Percentiles rank a stretch among this genome's conserved stretches.
Conservation (phyloP, 2,113 vertebrate genomes). For the Halichoerus grypus region DNA sequence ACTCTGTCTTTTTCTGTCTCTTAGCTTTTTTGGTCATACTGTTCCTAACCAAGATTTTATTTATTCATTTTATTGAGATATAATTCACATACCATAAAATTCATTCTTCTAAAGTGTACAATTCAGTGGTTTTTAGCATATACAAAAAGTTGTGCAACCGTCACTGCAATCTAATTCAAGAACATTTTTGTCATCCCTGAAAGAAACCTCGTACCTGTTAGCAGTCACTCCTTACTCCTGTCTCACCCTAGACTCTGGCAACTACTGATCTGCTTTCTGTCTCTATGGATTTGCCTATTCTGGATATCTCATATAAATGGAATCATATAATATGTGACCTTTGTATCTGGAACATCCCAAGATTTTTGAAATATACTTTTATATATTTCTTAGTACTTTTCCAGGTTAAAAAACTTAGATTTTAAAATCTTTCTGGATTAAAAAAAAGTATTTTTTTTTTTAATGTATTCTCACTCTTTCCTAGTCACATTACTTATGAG, state of each 20-base stretch:
- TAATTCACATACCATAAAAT: background rate
- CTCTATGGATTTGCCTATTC: background rate
- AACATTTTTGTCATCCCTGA: background rate
- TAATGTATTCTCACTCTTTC: background rate
- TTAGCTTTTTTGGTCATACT: background rate
- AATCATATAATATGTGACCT: background rate
- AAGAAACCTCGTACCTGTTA: background rate
- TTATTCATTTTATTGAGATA: conserved; percentile 29
- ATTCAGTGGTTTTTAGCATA: background rate
- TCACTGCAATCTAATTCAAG: background rate
- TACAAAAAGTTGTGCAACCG: background rate
- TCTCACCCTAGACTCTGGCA: background rate
- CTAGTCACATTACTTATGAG: background rate
- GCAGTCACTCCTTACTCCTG: background rate
- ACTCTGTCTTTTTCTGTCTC: background rate
- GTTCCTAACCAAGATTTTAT: background rate
- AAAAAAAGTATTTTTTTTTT: background rate
- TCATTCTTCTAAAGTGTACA: background rate
- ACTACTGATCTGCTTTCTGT: background rate
- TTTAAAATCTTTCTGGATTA: background rate
- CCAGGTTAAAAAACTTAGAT: conserved; percentile 20
- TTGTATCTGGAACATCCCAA: background rate
- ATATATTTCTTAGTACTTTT: conserved; percentile 4
- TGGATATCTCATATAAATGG: background rate
- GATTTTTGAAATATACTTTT: conserved; percentile 17